phyloP scores from a whole-genome alignment of 1,140 invertebrate species.

The Metopolophium dirhodum region DNA sequence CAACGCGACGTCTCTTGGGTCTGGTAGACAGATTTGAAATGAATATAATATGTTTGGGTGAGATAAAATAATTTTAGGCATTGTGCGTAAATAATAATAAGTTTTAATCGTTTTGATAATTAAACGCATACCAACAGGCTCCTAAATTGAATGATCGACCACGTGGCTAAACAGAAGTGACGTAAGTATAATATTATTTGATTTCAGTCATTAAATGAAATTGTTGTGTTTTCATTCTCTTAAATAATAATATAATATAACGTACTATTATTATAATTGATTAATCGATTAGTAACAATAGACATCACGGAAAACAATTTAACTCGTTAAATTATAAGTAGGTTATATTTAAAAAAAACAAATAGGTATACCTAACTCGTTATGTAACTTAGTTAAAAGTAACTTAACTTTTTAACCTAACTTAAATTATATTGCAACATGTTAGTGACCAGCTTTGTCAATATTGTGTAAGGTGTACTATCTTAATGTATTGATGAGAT shows the following conservation, averaged over 20 bases:
- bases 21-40: background rate
- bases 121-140: no score
- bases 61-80: background rate
- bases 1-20: background rate
- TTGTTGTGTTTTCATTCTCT: no score
- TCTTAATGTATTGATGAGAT: background rate
- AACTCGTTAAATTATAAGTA: background rate
- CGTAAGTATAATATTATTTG: no score
- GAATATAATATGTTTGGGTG: background rate
- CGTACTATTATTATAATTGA: no score
- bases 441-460: background rate
- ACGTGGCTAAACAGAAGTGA: no score
- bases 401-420: background rate
- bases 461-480: background rate
- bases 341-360: background rate
- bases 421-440: no score
- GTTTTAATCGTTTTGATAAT: no score
- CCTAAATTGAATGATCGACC: no score
- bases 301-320: background rate
- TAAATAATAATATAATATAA: no score
- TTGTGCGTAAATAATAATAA: no score
- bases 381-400: background rate
- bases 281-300: background rate
- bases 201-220: no score
- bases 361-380: background rate